Conservation (phyloP, 2,888 invertebrate genomes). For the Drosophila pegasa region DNA sequence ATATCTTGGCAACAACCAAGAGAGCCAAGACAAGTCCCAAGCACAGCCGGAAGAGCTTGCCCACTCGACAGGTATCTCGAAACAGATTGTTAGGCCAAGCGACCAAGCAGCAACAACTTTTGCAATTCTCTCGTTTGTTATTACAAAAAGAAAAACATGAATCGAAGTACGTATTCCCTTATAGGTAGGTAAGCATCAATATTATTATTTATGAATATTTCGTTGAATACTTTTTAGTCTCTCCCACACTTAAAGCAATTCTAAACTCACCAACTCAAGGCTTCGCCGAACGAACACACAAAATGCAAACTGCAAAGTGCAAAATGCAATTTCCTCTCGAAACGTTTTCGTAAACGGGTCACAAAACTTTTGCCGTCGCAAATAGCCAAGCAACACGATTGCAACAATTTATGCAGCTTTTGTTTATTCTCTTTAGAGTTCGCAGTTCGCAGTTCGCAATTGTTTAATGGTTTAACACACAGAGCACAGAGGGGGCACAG, state of each 20-base stretch:
- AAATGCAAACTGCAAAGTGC: constrained; percentile 52
- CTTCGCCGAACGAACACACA: constrained; percentile 16
- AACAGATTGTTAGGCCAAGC: constrained; percentile 54
- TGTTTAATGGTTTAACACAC: constrained; percentile 36
- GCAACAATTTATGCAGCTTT: constrained; percentile 40
- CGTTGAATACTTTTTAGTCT: background rate
- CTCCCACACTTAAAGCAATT: background rate
- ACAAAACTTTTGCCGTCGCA: constrained; percentile 66
- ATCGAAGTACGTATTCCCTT: background rate
- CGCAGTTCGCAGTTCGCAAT: constrained; percentile 24
- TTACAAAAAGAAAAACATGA: background rate
- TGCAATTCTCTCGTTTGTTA: background rate
- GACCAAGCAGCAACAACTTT: constrained; percentile 27
- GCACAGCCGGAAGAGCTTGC: constrained; percentile 53
- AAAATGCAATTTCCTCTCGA: constrained; percentile 61
- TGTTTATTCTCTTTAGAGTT: constrained; percentile 2
- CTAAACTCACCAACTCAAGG: constrained; percentile 36
- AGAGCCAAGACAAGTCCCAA: constrained; percentile 27
- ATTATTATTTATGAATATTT: background rate
- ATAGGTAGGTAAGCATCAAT: background rate
- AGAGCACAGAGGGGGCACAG: constrained; percentile 24
- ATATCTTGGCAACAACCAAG: constrained; percentile 23
- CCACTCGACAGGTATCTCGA: constrained; percentile 49
- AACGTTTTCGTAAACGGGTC: constrained; percentile 52
- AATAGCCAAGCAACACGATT: constrained; percentile 47